Evolutionary conservation across 2,797 vertebrate species (phyloP).

Genomic region (Hippoglossus hippoglossus): DNA sequence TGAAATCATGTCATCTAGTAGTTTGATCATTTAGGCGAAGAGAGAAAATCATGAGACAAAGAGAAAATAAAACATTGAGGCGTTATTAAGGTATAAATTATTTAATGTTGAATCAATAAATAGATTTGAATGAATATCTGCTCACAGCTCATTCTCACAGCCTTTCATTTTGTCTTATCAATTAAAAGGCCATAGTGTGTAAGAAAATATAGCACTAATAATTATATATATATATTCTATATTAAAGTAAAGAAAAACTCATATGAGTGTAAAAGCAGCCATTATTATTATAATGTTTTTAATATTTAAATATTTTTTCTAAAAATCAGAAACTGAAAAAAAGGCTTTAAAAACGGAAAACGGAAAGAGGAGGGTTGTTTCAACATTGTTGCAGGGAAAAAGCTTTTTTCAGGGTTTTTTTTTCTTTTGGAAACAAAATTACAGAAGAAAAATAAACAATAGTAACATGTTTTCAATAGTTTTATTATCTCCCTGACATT

Average conservation of each 20-base stretch:
- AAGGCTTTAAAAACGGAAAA: too few species aligned
- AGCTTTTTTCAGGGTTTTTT: too few species aligned
- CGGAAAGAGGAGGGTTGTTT: too few species aligned
- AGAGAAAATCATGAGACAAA: background rate
- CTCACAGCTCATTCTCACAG: too few species aligned
- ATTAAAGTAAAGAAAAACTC: background rate
- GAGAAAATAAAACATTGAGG: too few species aligned
- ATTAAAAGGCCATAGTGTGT: background rate
- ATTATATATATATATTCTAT: background rate
- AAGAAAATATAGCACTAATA: background rate
- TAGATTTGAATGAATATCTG: background rate
- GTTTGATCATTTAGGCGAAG: background rate
- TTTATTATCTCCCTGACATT: slow-evolving; percentile 1
- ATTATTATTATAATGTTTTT: too few species aligned
- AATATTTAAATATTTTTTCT: too few species aligned
- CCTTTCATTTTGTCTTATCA: too few species aligned
- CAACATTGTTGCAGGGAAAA: too few species aligned
- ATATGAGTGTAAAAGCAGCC: too few species aligned
- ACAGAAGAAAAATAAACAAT: background rate
- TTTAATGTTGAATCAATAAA: background rate
- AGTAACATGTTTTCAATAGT: background rate
- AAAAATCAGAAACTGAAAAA: too few species aligned
- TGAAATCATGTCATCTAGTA: background rate
- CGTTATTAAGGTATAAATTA: too few species aligned
- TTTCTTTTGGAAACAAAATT: background rate